Conservation (phyloP, 2,888 invertebrate genomes). For the Ornithoptera alexandrae region DNA sequence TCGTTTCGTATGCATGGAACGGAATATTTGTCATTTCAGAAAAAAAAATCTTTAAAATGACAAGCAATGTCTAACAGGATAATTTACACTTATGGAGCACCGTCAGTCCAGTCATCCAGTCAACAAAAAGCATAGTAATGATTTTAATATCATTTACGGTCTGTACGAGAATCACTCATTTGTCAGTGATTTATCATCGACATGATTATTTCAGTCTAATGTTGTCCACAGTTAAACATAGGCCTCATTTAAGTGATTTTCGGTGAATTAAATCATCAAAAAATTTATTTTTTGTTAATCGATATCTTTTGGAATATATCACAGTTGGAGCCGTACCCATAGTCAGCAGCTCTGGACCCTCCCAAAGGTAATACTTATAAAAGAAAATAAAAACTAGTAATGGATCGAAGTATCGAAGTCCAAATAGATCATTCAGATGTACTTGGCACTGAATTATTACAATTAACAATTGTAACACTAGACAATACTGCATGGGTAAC, state of each 20-base stretch:
- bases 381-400: conserved; percentile 23
- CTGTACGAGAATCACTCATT: conserved; percentile 40
- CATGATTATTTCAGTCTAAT: too few species aligned
- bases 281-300: conserved; percentile 40
- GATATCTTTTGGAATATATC: conserved; percentile 54
- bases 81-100: conserved; percentile 3
- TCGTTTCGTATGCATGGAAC: conserved; percentile 27
- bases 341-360: conserved; percentile 16
- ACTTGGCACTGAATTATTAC: conserved; percentile 26
- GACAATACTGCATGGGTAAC: conserved; percentile 28
- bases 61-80: neutral
- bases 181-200: conserved; percentile 38
- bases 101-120: neutral
- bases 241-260: too few species aligned
- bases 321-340: conserved; percentile 46
- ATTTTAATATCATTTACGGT: conserved; percentile 42
- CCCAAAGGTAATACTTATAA: conserved; percentile 12
- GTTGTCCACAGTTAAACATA: too few species aligned
- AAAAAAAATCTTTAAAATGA: conserved; percentile 3
- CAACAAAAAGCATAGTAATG: conserved; percentile 17
- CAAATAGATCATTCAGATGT: conserved; percentile 12
- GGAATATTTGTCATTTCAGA: conserved; percentile 14
- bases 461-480: conserved; percentile 20
- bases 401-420: conserved; percentile 13
- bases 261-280: too few species aligned